Percentiles rank a stretch among this genome's conserved stretches.
Evolutionary conservation across 1,140 invertebrate genomes (phyloP).

Genomic region (Nylanderia fulva): DNA sequence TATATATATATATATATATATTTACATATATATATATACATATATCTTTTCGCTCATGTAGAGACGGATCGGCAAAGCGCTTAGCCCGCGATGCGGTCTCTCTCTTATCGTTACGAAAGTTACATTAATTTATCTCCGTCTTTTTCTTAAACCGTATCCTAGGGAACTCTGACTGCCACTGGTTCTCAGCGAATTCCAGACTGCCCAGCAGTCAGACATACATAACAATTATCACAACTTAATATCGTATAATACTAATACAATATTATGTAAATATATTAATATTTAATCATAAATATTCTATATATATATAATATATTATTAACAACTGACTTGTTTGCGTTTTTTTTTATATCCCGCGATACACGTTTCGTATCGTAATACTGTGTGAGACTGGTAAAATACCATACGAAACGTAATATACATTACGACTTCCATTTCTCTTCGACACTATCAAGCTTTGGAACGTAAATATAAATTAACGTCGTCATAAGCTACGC

Average conservation of each 20-base stretch:
- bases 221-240: slow-evolving; percentile 83
- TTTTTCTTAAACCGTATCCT: slow-evolving; percentile 39
- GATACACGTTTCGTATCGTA: slow-evolving; percentile 75
- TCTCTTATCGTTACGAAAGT: slow-evolving; percentile 63
- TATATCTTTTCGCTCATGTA: neutral
- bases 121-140: slow-evolving; percentile 66
- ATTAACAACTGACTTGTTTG: slow-evolving; percentile 81
- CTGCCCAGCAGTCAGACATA: slow-evolving; percentile 83
- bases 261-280: slow-evolving; percentile 84
- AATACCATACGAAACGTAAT: slow-evolving; percentile 84
- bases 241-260: slow-evolving; percentile 82
- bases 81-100: slow-evolving; percentile 46
- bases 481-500: slow-evolving; percentile 53
- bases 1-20: no score
- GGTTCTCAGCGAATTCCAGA: slow-evolving; percentile 79
- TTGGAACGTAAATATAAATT: slow-evolving; percentile 71
- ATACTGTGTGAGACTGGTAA: slow-evolving; percentile 77
- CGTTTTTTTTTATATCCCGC: slow-evolving; percentile 73
- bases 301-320: slow-evolving; percentile 80
- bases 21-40: no score
- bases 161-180: slow-evolving; percentile 80
- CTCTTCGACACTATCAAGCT: slow-evolving; percentile 65
- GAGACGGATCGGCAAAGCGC: slow-evolving; percentile 74
- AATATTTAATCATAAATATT: slow-evolving; percentile 84
- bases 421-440: slow-evolving; percentile 78